A percentile compares a stretch with the other conserved stretches of the same genome.
These are phyloP conservation scores for Archilochus colubris DNA, from an alignment of 2,113 vertebrate genomes.

Conservation along the genomic window DNA sequence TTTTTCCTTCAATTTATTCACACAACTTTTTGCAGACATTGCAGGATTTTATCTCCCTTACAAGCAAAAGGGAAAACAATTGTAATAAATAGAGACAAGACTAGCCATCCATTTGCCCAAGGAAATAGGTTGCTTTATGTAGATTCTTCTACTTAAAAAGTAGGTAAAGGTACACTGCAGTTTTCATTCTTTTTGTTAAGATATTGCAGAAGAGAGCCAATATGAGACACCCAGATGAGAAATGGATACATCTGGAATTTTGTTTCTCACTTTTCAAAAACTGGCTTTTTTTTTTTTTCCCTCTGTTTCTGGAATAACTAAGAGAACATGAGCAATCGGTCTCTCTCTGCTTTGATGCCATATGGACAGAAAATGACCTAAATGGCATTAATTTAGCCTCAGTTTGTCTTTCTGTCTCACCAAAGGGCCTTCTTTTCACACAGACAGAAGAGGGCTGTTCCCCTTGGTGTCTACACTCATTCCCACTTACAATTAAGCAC, in stretches of 20 bases:
- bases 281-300: not conserved
- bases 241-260: fast-evolving
- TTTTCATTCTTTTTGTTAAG: not conserved
- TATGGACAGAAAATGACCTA: not conserved
- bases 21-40: not conserved
- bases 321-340: fast-evolving
- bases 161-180: not conserved
- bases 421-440: not conserved
- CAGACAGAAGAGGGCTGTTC: not conserved
- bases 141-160: not conserved
- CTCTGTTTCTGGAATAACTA: not conserved
- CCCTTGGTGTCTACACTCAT: not conserved
- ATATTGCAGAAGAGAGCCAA: not conserved
- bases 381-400: not conserved
- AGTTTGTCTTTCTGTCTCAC: not conserved
- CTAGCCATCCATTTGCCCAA: not conserved
- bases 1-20: not conserved
- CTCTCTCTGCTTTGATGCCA: not conserved
- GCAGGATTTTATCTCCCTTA: not conserved
- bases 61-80: not conserved
- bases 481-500: not conserved
- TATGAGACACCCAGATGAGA: not conserved
- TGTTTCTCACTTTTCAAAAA: not conserved
- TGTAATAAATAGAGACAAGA: not conserved
- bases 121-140: not conserved